Conservation (phyloP, 2,797 vertebrate species). For the Molossus alvarezi region DNA sequence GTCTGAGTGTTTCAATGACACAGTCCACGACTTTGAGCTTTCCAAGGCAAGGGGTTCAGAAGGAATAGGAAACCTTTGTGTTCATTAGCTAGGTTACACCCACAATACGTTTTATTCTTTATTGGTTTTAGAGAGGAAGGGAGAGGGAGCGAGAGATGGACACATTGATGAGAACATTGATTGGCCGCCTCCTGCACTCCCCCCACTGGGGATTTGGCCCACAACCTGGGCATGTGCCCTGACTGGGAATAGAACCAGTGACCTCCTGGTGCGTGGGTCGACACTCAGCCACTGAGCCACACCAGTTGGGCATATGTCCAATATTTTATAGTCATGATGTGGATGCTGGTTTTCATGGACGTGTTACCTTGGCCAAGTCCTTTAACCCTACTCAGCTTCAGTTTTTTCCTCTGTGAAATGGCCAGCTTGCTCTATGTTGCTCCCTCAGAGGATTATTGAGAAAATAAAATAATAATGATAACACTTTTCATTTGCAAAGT, state of each 20-base stretch:
- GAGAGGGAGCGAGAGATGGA: no score
- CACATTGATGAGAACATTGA: no score
- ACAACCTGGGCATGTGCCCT: no score
- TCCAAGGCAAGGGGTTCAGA: constrained; percentile 17
- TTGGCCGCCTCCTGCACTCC: no score
- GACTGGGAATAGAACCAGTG: no score
- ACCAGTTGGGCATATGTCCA: no score
- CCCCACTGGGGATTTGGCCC: no score
- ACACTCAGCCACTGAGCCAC: no score
- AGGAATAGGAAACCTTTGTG: neutral
- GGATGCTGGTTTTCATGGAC: neutral
- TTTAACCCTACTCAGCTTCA: neutral
- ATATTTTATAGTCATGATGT: neutral
- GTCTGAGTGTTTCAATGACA: neutral
- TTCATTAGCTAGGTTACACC: neutral
- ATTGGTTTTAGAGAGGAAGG: no score
- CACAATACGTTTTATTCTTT: no score
- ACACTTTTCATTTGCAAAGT: neutral
- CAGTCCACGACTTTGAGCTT: neutral
- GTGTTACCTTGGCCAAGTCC: neutral
- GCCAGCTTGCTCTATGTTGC: neutral
- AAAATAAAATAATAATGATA: neutral
- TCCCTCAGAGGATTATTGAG: neutral
- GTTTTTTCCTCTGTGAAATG: neutral
- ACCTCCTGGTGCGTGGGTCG: no score